Evolutionary conservation across 2,888 invertebrate genomes (phyloP).

Genomic region (Scaptomyza caliginosa): DNA sequence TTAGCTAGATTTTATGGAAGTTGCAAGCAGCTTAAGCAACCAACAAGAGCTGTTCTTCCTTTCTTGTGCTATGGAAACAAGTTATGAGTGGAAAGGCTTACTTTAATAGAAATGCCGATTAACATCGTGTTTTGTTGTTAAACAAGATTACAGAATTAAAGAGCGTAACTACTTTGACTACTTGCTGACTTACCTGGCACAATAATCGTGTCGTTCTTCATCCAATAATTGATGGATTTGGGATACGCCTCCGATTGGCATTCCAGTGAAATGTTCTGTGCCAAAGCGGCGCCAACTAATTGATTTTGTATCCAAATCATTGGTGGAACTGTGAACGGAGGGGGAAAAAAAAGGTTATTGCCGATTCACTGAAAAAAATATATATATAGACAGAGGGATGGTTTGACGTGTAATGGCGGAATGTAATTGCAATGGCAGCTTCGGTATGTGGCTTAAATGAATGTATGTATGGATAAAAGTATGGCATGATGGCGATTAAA

Average conservation of each 20-base stretch:
- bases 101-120: background rate
- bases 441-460: constrained; percentile 43
- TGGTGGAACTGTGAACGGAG: constrained; percentile 86
- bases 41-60: background rate
- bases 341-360: background rate
- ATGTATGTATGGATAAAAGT: constrained; percentile 1
- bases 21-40: background rate
- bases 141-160: background rate
- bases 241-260: constrained; percentile 90
- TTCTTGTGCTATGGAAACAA: background rate
- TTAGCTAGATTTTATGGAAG: constrained; percentile 18
- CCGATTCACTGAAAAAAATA: too few relatives aligned
- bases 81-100: background rate
- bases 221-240: constrained; percentile 90
- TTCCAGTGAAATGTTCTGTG: constrained; percentile 88
- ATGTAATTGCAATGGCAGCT: constrained; percentile 46
- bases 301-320: constrained; percentile 90
- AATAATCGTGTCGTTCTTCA: constrained; percentile 87
- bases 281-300: constrained; percentile 88
- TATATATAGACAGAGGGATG: background rate
- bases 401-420: constrained; percentile 28
- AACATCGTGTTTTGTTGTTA: background rate
- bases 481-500: constrained; percentile 14
- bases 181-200: constrained; percentile 85
- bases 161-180: too few relatives aligned